Evolutionary conservation across 2,797 vertebrate genomes (phyloP), one percentile per base, ranked within the genome.

Genomic region (Poeciliopsis paucimaculata): DNA sequence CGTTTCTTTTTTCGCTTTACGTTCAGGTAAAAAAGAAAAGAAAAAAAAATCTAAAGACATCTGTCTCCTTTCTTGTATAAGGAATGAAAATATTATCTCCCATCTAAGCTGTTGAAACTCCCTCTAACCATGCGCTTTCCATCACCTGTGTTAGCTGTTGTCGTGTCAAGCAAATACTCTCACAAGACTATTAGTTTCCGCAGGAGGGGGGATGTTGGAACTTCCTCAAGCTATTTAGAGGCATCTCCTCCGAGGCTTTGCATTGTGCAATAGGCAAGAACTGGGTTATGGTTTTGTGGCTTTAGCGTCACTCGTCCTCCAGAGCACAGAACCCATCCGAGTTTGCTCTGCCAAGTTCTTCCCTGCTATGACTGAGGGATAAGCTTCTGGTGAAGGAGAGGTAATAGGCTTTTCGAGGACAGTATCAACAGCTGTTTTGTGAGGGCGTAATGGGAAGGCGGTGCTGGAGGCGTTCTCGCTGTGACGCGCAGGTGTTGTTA

Each of bases 21-120:
- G 77, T 86, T 71, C 75, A 90, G 81, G 90, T 88, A 91, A 88
- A 86, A 88, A 86, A 86, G 90, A 88, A 91, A 87, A n/a, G n/a
- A 86, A 88, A 90, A 87, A 39, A 39, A 86, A 88, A 86, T 86
- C 79, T 87, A 83, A 89, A 91, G 79, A 86, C 83, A 83, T 89
- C 83, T 73, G 72, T 90, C 81, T 86, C 72, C 28, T 66, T 87
- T 79, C 57, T 75, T 34, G 13, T 57, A 62, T 46, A 43, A 51
- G 81, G 83, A 87, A 89, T 91, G 88, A 89, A 90, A 87, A 78
- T 82, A 84, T 84, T 75, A 92, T 90, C 87, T 85, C 78, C 34
- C 62, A 66, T 87, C 86, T 79, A 78, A 68, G 46, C 77, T 68
- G 70, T 78, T 79, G 79, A 85, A 85, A 77, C 68, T 76, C 4